Evolutionary conservation across 1,140 invertebrate genomes (phyloP), one percentile per base, ranked within the genome.

Genomic region (Achroia grisella): DNA sequence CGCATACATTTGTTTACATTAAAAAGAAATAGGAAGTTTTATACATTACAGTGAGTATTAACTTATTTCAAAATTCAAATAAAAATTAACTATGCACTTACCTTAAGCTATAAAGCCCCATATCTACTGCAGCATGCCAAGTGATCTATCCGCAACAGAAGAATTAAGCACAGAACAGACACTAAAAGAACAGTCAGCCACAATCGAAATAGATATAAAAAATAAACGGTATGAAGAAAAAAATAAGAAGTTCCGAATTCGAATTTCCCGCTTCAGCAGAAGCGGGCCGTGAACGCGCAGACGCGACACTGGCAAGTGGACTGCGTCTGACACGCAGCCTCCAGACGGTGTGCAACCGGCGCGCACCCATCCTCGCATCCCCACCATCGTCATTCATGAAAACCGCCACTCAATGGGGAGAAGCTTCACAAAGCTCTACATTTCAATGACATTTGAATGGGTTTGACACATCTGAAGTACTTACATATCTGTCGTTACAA

Each of bases 321-420:
- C 64, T 70, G 58, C 52, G 15, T 27, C 23, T 34, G 14, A 23
- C 51, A 42, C 59, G 47, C 54, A 70, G 70, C 64, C 69, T 73
- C 72, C 65, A 46, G 58, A 15, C 62, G 56, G 48, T 52, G 23
- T 27, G 30, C 23, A 23, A 23, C 14, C 33, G 11, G 44, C 44
- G 51, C 52, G 34, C 33, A 48, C 49, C 47, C 62, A 50, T 51
- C 50, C 47, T 44, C 9, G 31, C 44, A 8, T 41, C 44, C 79
- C 74, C 71, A 64, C 76, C 69, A 58, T 43, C 35, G 15, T 52
- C 77, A 82, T 82, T 82, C 75, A 82, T 78, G 75, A 79, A 79
- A 77, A 71, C 48, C 39, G 39, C 43, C 50, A 53, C 53, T 74
- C 56, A 75, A 71, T 82, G 62, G 54, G 39, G 42, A 33, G 40